These are phyloP conservation scores for Cordilura impudica DNA, from an alignment of 2,888 invertebrate species.

Conservation along the genomic window DNA sequence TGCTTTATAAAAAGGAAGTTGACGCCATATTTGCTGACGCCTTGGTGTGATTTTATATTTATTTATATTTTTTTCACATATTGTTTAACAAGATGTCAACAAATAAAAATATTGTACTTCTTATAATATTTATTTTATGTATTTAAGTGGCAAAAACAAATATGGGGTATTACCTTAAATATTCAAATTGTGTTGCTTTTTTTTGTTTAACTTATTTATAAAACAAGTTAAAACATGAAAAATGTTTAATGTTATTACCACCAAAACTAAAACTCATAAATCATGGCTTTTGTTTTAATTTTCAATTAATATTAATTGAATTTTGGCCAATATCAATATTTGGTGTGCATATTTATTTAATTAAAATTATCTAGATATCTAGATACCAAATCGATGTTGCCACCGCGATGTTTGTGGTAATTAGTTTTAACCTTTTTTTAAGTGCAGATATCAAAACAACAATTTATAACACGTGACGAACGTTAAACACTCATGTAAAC, in stretches of 20 bases:
- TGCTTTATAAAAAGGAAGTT: conserved; percentile 44
- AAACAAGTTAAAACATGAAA: background rate
- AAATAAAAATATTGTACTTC: conserved; percentile 44
- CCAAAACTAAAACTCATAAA: background rate
- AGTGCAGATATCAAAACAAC: background rate
- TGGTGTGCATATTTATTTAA: conserved; percentile 5
- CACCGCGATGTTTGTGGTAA: background rate
- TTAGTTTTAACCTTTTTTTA: background rate
- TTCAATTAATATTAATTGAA: background rate
- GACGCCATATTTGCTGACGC: conserved; percentile 61
- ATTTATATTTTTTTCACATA: conserved; percentile 6
- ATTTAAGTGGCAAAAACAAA: background rate
- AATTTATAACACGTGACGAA: conserved; percentile 6
- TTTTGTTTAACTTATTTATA: no score
- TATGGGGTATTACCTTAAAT: conserved; percentile 14
- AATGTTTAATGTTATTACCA: background rate
- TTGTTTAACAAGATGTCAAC: conserved; percentile 55
- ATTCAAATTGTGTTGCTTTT: background rate
- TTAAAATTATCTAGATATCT: conserved; percentile 28
- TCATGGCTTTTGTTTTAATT: background rate
- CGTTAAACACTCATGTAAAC: background rate
- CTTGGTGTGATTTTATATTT: conserved; percentile 32
- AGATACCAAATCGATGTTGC: background rate
- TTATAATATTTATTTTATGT: background rate
- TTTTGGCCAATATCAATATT: background rate